These are phyloP conservation scores for Pangasius macronema DNA, from an alignment of 2,797 vertebrate species.

Conservation along the genomic window DNA sequence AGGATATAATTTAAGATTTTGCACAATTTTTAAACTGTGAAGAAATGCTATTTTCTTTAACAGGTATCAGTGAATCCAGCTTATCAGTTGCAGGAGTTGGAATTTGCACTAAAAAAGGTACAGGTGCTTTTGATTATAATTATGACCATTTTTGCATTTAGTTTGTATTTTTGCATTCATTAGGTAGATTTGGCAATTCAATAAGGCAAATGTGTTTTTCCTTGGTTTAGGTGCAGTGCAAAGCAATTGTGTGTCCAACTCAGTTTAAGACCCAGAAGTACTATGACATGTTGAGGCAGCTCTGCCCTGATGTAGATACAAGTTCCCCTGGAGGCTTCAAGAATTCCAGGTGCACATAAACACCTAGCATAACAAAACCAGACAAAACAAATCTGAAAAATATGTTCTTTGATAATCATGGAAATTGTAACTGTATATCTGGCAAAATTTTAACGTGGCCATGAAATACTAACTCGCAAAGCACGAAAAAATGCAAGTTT, in stretches of 20 bases:
- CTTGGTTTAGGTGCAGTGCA: conserved; percentile 83
- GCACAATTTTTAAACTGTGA: neutral
- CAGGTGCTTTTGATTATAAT: neutral
- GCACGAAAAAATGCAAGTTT: neutral
- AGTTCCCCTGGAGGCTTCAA: conserved; percentile 79
- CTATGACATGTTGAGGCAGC: conserved; percentile 82
- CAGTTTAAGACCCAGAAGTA: conserved; percentile 88
- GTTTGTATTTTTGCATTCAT: neutral
- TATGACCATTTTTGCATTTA: neutral
- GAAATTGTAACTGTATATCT: neutral
- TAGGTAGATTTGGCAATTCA: no score
- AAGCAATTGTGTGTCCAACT: conserved; percentile 84
- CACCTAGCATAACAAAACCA: neutral
- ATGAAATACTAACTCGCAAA: neutral
- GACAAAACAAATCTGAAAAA: neutral
- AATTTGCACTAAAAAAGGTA: conserved; percentile 83
- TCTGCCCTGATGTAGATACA: conserved; percentile 86
- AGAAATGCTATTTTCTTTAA: neutral
- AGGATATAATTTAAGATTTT: neutral
- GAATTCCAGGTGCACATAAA: conserved; percentile 78
- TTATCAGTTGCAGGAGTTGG: conserved; percentile 85
- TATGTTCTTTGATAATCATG: neutral
- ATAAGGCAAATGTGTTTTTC: neutral
- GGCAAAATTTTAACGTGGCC: neutral
- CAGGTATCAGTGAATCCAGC: conserved; percentile 92